A percentile compares a stretch with the other conserved stretches of the same genome.
These are phyloP conservation scores for Myopa testacea DNA, from an alignment of 2,888 invertebrate species.

Conservation along the genomic window DNA sequence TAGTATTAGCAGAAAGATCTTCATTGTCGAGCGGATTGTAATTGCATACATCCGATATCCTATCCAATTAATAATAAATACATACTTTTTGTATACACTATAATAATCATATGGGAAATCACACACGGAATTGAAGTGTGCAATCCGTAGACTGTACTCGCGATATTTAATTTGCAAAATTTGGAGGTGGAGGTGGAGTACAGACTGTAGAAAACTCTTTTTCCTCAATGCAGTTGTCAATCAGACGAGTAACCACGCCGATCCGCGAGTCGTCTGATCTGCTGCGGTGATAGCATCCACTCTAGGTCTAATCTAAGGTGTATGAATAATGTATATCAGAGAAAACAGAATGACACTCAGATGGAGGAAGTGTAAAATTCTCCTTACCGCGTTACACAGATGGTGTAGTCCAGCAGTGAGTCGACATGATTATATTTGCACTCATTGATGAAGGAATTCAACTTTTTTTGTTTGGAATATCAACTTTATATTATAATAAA, in stretches of 20 bases:
- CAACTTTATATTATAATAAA: constrained; percentile 37
- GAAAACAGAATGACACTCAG: not conserved
- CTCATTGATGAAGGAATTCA: constrained; percentile 28
- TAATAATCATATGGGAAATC: too few species aligned
- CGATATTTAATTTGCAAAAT: too few species aligned
- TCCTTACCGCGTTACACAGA: constrained; percentile 46
- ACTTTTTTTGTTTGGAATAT: constrained; percentile 24
- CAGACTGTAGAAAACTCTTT: constrained; percentile 24
- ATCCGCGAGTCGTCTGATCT: constrained; percentile 16
- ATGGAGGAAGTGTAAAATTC: not conserved
- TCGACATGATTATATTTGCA: constrained; percentile 37
- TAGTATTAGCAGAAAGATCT: too few species aligned
- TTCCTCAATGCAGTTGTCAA: constrained; percentile 42
- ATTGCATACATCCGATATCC: too few species aligned
- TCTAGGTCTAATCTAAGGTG: constrained; percentile 10
- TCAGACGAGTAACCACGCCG: constrained; percentile 38
- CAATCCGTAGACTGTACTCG: constrained; percentile 20
- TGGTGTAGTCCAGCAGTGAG: constrained; percentile 41
- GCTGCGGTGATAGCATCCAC: constrained; percentile 31
- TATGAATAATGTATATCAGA: too few species aligned
- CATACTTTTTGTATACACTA: too few species aligned
- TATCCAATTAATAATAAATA: too few species aligned
- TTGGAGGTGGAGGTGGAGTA: constrained; percentile 4
- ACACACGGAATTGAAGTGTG: constrained; percentile 37
- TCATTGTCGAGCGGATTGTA: too few species aligned